Base-by-base conservation (phyloP, 2,797 vertebrate species). In the Acanthornis magna region DNA sequence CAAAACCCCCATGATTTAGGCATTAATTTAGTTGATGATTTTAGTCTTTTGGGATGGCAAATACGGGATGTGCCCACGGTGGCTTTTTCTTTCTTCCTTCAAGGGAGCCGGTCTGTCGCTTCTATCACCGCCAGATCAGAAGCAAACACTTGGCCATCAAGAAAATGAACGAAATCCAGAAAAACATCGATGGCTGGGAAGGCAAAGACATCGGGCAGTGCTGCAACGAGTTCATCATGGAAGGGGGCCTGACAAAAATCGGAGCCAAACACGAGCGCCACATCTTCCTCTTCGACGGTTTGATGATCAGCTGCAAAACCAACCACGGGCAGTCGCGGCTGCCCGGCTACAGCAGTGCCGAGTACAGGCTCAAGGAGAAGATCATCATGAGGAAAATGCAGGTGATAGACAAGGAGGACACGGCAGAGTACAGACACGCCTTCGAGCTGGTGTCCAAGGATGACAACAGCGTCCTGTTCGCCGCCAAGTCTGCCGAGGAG, bases 151-250 rank as follows among this genome's bases (percentile, higher is more conserved):
- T 99, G 43, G 99, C 99, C 97, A 99, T 99, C 97, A 99, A 99
- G 93, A 99, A 99, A 95, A 99, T 99, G 99, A 99, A 99, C 62
- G 99, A 99, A 97, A 99, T 99, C 97, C 99, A 99, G 98, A 99
- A 99, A 88, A 99, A 99, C 96, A 99, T 99, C 14, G 99, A 99
- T 25, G 99, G 99, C 96, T 99, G 99, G 99, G 99, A 99, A 96
- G 99, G 99, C 36, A 99, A 99, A 96, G 99, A 99, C 97, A 99
- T 99, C 20, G 99, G 99, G 10, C 99, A 99, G 97, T 99, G 99
- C 97, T 99, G 99, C 97, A 99, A 99, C 55, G 99, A 99, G 92
- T 99, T 99, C 96, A 99, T 99, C 95, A 98, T 99, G 97, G 99
- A 99, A 97, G 99, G 99, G 22, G 97, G 98, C 0, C 97, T 99